Evolutionary conservation across 2,797 vertebrate species (phyloP), one percentile per base, ranked within the genome.

Genomic region (Pagetopsis macropterus): DNA sequence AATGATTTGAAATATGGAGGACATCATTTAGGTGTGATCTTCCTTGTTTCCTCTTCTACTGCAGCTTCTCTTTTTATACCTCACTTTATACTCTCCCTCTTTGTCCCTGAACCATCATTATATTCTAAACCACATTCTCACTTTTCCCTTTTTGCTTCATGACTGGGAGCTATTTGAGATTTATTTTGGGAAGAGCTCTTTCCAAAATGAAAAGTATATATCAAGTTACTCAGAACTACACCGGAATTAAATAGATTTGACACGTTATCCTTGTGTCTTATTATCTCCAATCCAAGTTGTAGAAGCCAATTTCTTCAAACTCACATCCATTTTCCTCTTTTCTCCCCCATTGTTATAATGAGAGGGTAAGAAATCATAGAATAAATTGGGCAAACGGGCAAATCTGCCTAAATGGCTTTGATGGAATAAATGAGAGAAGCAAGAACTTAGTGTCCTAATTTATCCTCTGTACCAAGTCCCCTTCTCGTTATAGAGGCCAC

Each of bases 391-490:
- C 81, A 81, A 89, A 88, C 43, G 61, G 62, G 66, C 66, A 83
- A 79, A 89, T 88, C 76, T 83, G 73, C 70, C 70, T 83, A 87
- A 92, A 87, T 77, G 84, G 71, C 81, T 88, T 82, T 87, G 86
- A 87, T 87, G 83, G 72, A 79, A 86, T 81, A 89, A 91, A 88
- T 77, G 86, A 87, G 83, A 84, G 66, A 67, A 65, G 77, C 49
- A 71, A 84, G 59, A 84, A 87, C 67, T 72, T 70, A 84, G 78
- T 75, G 87, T 72, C 87, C 89, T 89, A 85, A 92, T 91, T 89
- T 84, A 85, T 92, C 81, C 69, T 84, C 79, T 79, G 75, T 82
- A 87, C 82, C 75, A 45, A 65, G 86, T 85, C 65, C 69, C 65
- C 33, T 49, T 70, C 85, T 90, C 52, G 72, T 90, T 89, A 86